Evolutionary conservation across 64 coral and sea anemone species (phyloP), one percentile per base, ranked within the genome.

Genomic region (Hydrozoanthus tunicans): DNA sequence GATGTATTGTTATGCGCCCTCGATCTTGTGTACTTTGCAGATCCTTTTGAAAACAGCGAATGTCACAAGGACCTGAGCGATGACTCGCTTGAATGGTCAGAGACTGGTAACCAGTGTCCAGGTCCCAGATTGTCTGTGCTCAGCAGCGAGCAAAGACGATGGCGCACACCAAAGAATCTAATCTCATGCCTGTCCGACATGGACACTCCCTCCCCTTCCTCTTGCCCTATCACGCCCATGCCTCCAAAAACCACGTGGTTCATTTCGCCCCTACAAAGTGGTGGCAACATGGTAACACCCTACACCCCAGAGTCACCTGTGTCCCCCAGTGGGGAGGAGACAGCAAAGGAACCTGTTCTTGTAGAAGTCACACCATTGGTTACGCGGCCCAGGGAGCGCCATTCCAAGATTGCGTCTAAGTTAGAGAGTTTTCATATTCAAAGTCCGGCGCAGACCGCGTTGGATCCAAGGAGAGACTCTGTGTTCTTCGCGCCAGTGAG

Each of bases 211-310:
- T 88, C 84, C 61, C 69, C 84, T 0, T 88, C 84, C 6, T 75
- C 69, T 43, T 75, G 69, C 12, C 56, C 68, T 17, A 51, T 73
- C 3, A 88, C 84, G 56, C 84, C 84, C 23, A 59, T 88, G 68
- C 84, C 84, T 59, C 55, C 57, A 17, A 88, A 88, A 56, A 88
- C 84, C 68, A 88, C 69, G 84, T 88, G 68, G 67, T 88, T 88
- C 24, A 88, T 88, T 56, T 88, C 84, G 27, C 84, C 84, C 55
- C 51, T 88, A 69, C 54, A 88, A 88, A 58, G 23, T 74, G 20
- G 56, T 24, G 57, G 53, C 6, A 56, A 73, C 20, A 74, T 27
- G 4, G 68, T 88, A 9, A 88, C 65, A 15, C 83, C 83, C 83
- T 86, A 86, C 54, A 86, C 23, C 68, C 84, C 84, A 43, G 84